phyloP scores from a whole-genome alignment of 2,888 invertebrate species.

The Tinea semifulvella region DNA sequence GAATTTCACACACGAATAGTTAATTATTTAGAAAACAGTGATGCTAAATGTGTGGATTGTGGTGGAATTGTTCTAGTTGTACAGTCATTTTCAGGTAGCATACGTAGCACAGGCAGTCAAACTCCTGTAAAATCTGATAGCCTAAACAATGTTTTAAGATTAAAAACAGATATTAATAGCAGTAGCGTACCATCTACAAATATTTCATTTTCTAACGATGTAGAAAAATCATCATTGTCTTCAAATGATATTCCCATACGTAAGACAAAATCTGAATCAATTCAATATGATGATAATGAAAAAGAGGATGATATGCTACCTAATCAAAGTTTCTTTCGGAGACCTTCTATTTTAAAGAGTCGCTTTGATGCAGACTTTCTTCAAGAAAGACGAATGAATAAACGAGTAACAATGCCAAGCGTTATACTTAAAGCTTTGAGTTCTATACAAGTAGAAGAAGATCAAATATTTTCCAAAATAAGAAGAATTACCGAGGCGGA shows the following conservation, averaged over 20 bases:
- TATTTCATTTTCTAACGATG: too few relatives aligned
- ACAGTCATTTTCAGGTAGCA: conserved; percentile 18
- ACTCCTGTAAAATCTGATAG: neutral
- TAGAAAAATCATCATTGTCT: too few relatives aligned
- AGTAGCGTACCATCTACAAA: too few relatives aligned
- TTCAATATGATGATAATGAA: neutral
- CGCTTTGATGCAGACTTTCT: conserved; percentile 24
- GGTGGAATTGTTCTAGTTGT: conserved; percentile 33
- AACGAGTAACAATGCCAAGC: conserved; percentile 39
- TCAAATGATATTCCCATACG: neutral
- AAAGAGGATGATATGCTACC: neutral
- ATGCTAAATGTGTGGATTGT: conserved; percentile 60
- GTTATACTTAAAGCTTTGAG: conserved; percentile 20
- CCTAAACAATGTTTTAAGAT: too few relatives aligned
- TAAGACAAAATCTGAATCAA: conserved; percentile 1
- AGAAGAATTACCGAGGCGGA: conserved; percentile 42
- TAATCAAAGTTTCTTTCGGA: neutral
- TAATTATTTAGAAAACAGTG: conserved; percentile 53
- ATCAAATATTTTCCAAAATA: conserved; percentile 34
- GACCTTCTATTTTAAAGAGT: conserved; percentile 21
- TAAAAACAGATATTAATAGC: too few relatives aligned
- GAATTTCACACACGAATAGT: conserved; percentile 63
- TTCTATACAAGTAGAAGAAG: conserved; percentile 21
- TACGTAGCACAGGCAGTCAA: neutral
- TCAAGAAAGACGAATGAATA: conserved; percentile 28